A percentile compares a stretch with the other conserved stretches of the same genome.
These are phyloP conservation scores for Sinentomon sp. DNA, from an alignment of 2,888 invertebrate genomes.

Conservation along the genomic window DNA sequence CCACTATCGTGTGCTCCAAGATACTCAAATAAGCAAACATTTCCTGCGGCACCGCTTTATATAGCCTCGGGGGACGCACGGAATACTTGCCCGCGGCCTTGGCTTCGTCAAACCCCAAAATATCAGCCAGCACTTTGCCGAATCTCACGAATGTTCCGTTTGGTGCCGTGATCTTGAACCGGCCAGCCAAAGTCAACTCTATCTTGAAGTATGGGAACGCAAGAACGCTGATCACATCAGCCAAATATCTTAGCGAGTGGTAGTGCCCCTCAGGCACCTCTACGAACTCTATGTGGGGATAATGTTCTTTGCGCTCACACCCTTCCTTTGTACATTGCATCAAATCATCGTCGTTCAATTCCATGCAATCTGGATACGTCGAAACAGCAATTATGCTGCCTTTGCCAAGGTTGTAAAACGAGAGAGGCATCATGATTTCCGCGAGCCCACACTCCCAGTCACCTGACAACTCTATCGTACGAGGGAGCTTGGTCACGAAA, in stretches of 20 bases:
- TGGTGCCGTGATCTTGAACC: too few relatives aligned
- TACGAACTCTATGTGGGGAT: neutral
- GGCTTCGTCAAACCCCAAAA: neutral
- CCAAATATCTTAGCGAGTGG: neutral
- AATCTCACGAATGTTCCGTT: too few relatives aligned
- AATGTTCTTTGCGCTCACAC: neutral
- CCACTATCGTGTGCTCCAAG: constrained; percentile 15
- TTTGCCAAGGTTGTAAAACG: too few relatives aligned
- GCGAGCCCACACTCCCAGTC: constrained; percentile 15
- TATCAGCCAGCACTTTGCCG: too few relatives aligned
- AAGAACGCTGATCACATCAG: too few relatives aligned
- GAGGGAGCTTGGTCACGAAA: constrained; percentile 15
- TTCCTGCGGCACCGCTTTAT: constrained; percentile 8
- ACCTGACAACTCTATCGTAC: constrained; percentile 12
- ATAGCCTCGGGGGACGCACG: too few relatives aligned
- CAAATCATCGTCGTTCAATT: too few relatives aligned
- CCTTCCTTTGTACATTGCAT: too few relatives aligned
- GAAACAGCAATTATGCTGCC: too few relatives aligned
- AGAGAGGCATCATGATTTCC: constrained; percentile 14
- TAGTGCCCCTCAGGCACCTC: neutral
- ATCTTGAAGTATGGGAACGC: too few relatives aligned
- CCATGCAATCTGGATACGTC: too few relatives aligned
- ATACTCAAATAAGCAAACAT: constrained; percentile 16
- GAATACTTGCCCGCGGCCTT: neutral
- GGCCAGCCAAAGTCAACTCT: too few relatives aligned